Conservation (phyloP, 2,113 vertebrate species). For the Hemiprocne comata region DNA sequence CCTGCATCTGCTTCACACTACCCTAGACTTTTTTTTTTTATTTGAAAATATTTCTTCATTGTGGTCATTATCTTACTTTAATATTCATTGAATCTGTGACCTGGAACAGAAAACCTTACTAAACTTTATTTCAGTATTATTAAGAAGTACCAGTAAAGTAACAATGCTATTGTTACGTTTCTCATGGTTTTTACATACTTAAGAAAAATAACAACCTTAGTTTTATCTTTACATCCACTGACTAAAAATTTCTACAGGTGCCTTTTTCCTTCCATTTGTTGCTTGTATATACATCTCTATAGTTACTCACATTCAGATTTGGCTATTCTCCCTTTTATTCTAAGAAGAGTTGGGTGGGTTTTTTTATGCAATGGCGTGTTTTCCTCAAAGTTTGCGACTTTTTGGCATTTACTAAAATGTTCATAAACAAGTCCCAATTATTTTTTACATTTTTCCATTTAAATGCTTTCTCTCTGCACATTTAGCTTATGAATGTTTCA, state of each 20-base stretch:
- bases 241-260: background rate
- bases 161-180: background rate
- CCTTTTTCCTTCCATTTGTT: background rate
- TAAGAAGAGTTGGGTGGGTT: background rate
- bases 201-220: background rate
- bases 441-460: constrained; percentile 1
- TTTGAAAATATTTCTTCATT: background rate
- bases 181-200: background rate
- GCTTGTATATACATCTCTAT: background rate
- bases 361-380: fast-evolving
- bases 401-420: background rate
- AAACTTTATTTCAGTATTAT: background rate
- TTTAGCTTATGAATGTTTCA: background rate
- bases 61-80: background rate
- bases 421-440: background rate
- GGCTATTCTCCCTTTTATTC: background rate
- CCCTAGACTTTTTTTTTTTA: background rate
- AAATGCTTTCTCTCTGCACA: background rate
- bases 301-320: background rate
- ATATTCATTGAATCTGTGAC: background rate
- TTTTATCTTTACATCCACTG: background rate
- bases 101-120: background rate
- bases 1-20: background rate
- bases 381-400: background rate
- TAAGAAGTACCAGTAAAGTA: background rate